Conservation (phyloP, 2,888 invertebrate species). For the Hyppa rectilinea region DNA sequence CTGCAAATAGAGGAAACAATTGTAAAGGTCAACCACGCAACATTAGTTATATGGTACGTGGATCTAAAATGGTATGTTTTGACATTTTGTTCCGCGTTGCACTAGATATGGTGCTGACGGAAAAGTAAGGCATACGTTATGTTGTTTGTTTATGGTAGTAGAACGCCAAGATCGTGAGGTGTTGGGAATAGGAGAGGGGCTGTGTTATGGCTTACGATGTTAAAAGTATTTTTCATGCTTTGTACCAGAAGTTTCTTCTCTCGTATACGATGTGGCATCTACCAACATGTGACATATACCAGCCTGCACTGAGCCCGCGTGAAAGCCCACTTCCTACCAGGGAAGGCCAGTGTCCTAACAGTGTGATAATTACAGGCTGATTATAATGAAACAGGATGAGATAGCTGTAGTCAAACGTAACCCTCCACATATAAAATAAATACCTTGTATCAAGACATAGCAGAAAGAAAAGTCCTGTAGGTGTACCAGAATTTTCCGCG, state of each 20-base stretch:
- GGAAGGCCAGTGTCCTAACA: too few species aligned
- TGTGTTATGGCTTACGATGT: background rate
- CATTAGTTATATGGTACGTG: constrained; percentile 38
- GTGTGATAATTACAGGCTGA: too few species aligned
- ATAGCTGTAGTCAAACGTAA: background rate
- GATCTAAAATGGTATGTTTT: constrained; percentile 55
- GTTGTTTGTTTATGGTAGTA: constrained; percentile 44
- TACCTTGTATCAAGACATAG: background rate
- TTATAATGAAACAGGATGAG: too few species aligned
- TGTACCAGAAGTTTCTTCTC: background rate
- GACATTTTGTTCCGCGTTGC: constrained; percentile 61
- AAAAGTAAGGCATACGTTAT: constrained; percentile 49
- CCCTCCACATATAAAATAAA: background rate
- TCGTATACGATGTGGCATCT: too few species aligned
- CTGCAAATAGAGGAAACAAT: constrained; percentile 55
- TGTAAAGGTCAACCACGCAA: constrained; percentile 47
- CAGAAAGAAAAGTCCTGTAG: background rate
- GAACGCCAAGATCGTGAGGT: constrained; percentile 20
- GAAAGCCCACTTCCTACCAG: too few species aligned
- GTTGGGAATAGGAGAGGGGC: background rate
- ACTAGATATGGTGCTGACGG: constrained; percentile 61
- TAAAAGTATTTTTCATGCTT: background rate
- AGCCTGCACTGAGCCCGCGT: too few species aligned
- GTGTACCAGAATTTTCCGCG: constrained; percentile 5
- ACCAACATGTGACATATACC: too few species aligned